These are phyloP conservation scores for Poecilobothrus nobilitatus DNA, from an alignment of 2,888 invertebrate species.

Conservation along the genomic window DNA sequence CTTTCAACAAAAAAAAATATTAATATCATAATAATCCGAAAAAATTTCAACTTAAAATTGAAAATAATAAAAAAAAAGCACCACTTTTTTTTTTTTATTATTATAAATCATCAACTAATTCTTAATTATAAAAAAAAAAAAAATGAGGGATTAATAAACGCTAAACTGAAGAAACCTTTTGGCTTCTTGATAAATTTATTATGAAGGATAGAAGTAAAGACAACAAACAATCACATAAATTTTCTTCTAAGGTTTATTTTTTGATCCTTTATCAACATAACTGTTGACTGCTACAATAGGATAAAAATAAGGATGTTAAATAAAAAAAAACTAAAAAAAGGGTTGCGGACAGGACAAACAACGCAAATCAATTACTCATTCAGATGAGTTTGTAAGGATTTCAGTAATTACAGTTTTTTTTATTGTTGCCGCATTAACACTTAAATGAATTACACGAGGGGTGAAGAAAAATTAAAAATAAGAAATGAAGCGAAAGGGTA, in stretches of 20 bases:
- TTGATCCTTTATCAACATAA: constrained; percentile 2
- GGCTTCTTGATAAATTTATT: neutral
- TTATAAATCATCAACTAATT: no score
- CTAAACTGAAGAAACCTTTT: neutral
- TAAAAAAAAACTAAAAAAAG: neutral
- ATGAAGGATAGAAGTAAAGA: neutral
- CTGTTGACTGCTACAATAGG: no score
- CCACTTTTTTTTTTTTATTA: no score
- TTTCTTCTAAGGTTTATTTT: neutral
- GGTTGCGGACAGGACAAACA: neutral
- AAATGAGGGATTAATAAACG: no score
- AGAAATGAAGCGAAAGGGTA: no score
- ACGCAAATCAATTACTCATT: constrained; percentile 1
- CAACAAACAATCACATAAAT: neutral
- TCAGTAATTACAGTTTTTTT: neutral
- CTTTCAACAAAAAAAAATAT: no score
- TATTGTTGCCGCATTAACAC: neutral
- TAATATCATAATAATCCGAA: no score
- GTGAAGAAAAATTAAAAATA: no score
- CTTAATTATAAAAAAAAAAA: no score
- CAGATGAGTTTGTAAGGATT: neutral
- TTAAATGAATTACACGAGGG: neutral
- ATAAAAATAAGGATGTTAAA: neutral
- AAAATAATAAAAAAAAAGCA: no score
- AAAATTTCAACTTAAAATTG: no score